These are phyloP conservation scores for Trichoplusia ni DNA, from an alignment of 1,140 invertebrate genomes.

Conservation along the genomic window DNA sequence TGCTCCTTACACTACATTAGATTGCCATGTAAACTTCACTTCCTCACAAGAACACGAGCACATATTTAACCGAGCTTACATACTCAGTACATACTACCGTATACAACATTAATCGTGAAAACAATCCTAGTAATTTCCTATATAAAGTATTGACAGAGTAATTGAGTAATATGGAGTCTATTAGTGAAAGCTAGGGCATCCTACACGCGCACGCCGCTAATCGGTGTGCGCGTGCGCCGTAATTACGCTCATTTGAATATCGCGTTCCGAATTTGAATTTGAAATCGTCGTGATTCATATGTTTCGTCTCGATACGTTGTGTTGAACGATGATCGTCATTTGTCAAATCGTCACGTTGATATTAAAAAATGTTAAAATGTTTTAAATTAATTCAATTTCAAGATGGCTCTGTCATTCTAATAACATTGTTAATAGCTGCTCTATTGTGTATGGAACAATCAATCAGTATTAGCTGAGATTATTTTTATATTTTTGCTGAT, in stretches of 20 bases:
- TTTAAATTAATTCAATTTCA: constrained; percentile 19
- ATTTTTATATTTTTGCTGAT: no score
- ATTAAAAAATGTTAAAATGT: not conserved
- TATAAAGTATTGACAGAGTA: constrained; percentile 21
- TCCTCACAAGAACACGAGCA: constrained; percentile 11
- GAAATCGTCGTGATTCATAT: constrained; percentile 50
- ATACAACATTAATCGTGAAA: not conserved
- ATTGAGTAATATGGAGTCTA: constrained; percentile 45
- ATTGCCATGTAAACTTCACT: not conserved
- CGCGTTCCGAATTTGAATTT: constrained; percentile 54
- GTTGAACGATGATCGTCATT: not conserved
- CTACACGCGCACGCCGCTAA: constrained; percentile 20
- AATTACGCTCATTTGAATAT: constrained; percentile 65
- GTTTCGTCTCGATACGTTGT: not conserved
- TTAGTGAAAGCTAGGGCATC: constrained; percentile 34
- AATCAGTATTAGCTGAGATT: no score
- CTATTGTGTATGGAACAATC: no score
- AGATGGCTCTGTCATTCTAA: no score
- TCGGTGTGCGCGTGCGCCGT: constrained; percentile 32
- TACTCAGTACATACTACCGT: not conserved
- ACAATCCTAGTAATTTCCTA: constrained; percentile 6
- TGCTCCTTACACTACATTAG: not conserved
- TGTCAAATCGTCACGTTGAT: constrained; percentile 8
- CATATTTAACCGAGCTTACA: constrained; percentile 1
- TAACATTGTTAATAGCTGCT: no score